Conservation (phyloP, 2,797 vertebrate genomes). For the Micrastur ruficollis region DNA sequence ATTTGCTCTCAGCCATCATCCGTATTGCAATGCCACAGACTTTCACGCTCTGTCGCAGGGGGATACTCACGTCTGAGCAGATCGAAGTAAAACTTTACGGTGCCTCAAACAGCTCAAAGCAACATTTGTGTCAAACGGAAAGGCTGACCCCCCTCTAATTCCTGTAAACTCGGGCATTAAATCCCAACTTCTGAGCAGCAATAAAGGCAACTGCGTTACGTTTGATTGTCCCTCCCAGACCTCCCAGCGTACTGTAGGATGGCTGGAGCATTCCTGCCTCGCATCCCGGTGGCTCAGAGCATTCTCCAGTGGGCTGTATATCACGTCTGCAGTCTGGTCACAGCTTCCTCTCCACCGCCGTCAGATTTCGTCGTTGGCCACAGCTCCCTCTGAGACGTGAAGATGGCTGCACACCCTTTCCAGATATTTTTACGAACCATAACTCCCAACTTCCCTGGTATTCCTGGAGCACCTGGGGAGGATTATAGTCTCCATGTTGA, state of each 20-base stretch:
- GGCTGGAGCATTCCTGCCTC: background rate
- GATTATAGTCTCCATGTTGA: background rate
- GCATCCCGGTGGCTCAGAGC: accelerated
- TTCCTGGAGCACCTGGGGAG: background rate
- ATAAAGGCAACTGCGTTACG: background rate
- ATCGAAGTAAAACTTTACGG: background rate
- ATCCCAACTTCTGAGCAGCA: background rate
- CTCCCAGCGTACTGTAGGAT: background rate
- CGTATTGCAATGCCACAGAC: background rate
- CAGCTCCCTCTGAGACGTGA: background rate
- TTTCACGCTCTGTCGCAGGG: background rate
- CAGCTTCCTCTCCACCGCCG: background rate
- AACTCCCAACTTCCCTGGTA: background rate
- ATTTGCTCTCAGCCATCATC: background rate
- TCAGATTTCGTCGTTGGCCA: background rate
- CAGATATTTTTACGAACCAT: background rate
- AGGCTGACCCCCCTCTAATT: background rate
- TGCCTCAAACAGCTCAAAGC: background rate
- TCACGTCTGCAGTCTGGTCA: background rate
- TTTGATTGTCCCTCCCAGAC: background rate
- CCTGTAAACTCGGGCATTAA: background rate
- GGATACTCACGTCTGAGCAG: background rate
- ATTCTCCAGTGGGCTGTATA: background rate
- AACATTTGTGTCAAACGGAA: background rate
- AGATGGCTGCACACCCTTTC: background rate